Evolutionary conservation across 2,797 vertebrate genomes (phyloP).

Genomic region (Onychomys torridus): DNA sequence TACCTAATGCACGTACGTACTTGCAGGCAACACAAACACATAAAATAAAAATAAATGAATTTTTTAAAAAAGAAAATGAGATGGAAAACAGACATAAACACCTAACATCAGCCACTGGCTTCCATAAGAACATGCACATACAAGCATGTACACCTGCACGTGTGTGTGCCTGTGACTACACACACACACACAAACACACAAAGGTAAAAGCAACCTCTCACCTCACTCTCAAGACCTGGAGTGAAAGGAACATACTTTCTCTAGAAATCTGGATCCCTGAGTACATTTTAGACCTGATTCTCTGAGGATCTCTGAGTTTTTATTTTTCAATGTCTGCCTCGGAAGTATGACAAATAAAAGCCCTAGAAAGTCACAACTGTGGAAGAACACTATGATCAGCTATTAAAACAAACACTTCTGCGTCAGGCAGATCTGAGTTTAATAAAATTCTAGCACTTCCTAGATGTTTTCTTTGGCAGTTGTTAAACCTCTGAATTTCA

Average conservation of each 20-base stretch:
- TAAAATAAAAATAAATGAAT: neutral
- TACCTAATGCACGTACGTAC: no score
- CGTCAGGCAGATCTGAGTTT: neutral
- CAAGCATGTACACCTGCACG: neutral
- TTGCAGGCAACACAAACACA: neutral
- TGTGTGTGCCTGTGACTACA: neutral
- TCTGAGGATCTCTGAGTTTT: neutral
- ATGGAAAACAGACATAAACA: neutral
- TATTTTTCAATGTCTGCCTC: neutral
- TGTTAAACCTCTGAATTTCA: slow-evolving; percentile 31
- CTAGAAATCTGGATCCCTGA: neutral
- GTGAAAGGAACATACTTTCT: neutral
- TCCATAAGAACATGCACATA: neutral
- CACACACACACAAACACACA: neutral
- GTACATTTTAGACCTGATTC: neutral
- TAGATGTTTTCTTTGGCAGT: slow-evolving; percentile 5
- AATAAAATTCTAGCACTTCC: slow-evolving; percentile 35
- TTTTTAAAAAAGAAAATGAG: neutral
- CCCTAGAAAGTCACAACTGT: neutral
- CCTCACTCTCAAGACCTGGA: neutral
- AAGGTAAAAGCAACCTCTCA: neutral
- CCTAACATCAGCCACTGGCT: no score
- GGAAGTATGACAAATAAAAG: neutral
- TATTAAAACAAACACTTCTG: neutral
- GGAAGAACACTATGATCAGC: neutral